These are phyloP conservation scores for Sympetrum striolatum DNA, from an alignment of 2,888 invertebrate species.

Conservation along the genomic window DNA sequence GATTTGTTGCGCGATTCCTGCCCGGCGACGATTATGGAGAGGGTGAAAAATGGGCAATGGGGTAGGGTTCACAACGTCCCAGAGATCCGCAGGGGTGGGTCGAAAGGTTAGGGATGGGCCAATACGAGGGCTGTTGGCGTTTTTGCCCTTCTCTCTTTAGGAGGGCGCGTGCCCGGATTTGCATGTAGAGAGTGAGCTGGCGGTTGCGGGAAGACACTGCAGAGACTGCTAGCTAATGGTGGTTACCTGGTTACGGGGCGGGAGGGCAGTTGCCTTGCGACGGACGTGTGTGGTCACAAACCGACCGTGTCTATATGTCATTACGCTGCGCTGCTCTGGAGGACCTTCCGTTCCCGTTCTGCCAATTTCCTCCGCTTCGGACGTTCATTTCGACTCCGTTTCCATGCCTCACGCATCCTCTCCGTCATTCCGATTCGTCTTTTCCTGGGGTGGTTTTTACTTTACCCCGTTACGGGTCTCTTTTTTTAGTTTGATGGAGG, in stretches of 20 bases:
- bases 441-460: background rate
- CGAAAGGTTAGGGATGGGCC: background rate
- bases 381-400: no score
- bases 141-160: background rate
- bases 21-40: constrained; percentile 23
- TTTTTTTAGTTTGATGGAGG: background rate
- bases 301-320: constrained; percentile 8
- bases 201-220: background rate
- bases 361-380: no score
- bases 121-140: background rate
- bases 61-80: constrained; percentile 20
- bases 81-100: background rate
- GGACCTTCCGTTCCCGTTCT: background rate
- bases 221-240: background rate
- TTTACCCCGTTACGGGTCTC: background rate
- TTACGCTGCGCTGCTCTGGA: background rate
- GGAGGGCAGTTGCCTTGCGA: background rate
- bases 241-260: background rate
- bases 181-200: background rate
- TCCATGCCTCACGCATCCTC: no score
- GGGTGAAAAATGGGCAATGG: constrained; percentile 23
- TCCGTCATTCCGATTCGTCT: no score
- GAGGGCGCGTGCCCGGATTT: constrained; percentile 14
- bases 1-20: constrained; percentile 30
- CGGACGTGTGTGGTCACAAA: constrained; percentile 11